Evolutionary conservation across 2,888 invertebrate species (phyloP).

Genomic region (Temnothorax ravouxi): DNA sequence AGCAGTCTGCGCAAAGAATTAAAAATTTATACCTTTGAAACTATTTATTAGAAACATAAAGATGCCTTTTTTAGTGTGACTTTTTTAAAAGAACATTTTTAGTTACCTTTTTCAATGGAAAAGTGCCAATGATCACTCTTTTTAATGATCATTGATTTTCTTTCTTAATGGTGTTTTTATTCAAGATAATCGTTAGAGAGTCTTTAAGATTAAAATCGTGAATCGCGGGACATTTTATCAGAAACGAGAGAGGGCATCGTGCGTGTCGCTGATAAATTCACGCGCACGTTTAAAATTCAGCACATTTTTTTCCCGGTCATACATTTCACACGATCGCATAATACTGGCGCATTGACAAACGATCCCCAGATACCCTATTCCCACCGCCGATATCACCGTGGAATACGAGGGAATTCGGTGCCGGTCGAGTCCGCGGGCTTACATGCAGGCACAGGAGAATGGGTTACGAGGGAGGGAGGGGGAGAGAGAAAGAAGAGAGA

Average conservation of each 20-base stretch:
- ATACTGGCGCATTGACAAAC: constrained; percentile 50
- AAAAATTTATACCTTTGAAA: not conserved
- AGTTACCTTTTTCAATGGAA: not conserved
- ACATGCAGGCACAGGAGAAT: not conserved
- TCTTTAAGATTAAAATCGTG: not conserved
- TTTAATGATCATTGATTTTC: too few relatives aligned
- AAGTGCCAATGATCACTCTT: not conserved
- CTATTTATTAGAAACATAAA: not conserved
- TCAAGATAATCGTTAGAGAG: not conserved
- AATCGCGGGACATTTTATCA: not conserved
- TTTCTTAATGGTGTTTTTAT: not conserved
- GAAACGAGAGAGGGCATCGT: not conserved
- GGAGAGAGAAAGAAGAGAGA: not conserved
- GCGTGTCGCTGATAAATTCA: constrained; percentile 36
- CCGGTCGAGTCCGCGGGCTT: constrained; percentile 24
- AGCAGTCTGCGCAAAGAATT: too few relatives aligned
- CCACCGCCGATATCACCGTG: constrained; percentile 11
- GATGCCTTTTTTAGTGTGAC: not conserved
- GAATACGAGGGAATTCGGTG: constrained; percentile 34
- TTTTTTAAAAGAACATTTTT: too few relatives aligned
- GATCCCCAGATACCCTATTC: constrained; percentile 45
- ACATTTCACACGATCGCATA: constrained; percentile 38
- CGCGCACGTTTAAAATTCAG: constrained; percentile 44
- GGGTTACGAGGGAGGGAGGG: not conserved
- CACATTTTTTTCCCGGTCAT: constrained; percentile 32